Evolutionary conservation across 2,888 invertebrate species (phyloP).

Genomic region (Chymomyza procnemis): DNA sequence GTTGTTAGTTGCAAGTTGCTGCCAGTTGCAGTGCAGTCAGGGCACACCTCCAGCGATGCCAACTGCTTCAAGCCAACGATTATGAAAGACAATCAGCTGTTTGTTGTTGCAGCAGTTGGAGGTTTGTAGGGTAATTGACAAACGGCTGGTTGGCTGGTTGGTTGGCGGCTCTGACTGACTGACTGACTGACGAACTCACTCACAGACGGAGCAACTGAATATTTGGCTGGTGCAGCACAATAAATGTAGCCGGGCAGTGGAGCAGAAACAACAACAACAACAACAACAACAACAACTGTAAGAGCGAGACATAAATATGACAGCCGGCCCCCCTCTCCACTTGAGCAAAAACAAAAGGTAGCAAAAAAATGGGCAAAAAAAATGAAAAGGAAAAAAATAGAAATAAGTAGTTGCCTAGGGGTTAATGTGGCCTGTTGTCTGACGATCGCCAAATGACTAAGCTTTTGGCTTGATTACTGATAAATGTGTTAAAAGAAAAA

Average conservation of each 20-base stretch:
- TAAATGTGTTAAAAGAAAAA: constrained; percentile 46
- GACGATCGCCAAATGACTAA: constrained; percentile 35
- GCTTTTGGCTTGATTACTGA: constrained; percentile 52
- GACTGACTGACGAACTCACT: constrained; percentile 1
- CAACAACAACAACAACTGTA: no score
- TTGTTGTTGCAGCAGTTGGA: constrained; percentile 28
- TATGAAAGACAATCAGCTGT: constrained; percentile 71
- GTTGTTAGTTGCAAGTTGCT: not conserved
- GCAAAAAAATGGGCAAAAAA: constrained; percentile 6
- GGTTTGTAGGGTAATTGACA: constrained; percentile 71
- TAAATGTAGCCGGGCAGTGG: not conserved
- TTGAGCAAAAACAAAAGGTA: not conserved
- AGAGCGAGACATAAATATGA: not conserved
- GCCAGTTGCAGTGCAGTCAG: not conserved
- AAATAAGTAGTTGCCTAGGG: constrained; percentile 31
- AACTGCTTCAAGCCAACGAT: constrained; percentile 44
- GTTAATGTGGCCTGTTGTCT: constrained; percentile 42
- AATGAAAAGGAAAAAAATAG: constrained; percentile 15
- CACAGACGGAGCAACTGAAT: not conserved
- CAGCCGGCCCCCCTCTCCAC: not conserved
- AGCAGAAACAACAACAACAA: not conserved
- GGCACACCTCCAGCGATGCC: not conserved
- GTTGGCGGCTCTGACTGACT: not conserved
- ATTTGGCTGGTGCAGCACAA: not conserved
- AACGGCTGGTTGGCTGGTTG: constrained; percentile 31